Percentiles rank a stretch among this genome's conserved stretches.
These are phyloP conservation scores for Eristalis arbustorum DNA, from an alignment of 2,888 invertebrate species.

Conservation along the genomic window DNA sequence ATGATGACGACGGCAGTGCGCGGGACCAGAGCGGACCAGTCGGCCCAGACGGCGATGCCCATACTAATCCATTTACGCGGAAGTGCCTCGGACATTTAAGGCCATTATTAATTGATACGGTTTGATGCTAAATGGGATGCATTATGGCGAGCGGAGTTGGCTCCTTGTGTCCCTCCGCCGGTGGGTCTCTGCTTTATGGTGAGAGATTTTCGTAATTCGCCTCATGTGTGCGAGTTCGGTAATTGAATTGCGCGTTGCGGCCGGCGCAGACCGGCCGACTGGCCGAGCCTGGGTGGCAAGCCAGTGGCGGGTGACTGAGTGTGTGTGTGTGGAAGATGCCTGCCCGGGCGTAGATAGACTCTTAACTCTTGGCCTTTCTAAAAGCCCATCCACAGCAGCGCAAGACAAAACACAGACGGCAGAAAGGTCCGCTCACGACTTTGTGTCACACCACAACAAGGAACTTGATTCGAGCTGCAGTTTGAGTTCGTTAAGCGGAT, in stretches of 20 bases:
- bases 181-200: constrained; percentile 41
- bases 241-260: constrained; percentile 59
- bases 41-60: constrained; percentile 44
- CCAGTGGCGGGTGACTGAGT: constrained; percentile 24
- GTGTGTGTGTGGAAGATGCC: background rate
- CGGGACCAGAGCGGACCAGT: constrained; percentile 19
- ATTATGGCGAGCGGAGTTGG: constrained; percentile 39
- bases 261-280: background rate
- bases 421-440: constrained; percentile 39
- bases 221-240: constrained; percentile 40
- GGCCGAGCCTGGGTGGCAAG: constrained; percentile 47
- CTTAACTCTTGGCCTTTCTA: constrained; percentile 38
- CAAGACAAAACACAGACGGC: background rate
- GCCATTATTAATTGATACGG: constrained; percentile 70
- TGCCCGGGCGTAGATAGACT: background rate
- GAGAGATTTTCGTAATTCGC: constrained; percentile 54
- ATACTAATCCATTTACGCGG: constrained; percentile 69
- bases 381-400: constrained; percentile 3
- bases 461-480: constrained; percentile 34
- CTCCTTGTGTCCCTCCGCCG: constrained; percentile 4
- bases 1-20: constrained; percentile 53
- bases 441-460: constrained; percentile 41
- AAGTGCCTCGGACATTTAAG: constrained; percentile 67
- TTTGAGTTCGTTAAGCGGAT: constrained; percentile 26
- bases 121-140: constrained; percentile 65